phyloP scores from a whole-genome alignment of 2,113 vertebrate species.

The Callipepla squamata region DNA sequence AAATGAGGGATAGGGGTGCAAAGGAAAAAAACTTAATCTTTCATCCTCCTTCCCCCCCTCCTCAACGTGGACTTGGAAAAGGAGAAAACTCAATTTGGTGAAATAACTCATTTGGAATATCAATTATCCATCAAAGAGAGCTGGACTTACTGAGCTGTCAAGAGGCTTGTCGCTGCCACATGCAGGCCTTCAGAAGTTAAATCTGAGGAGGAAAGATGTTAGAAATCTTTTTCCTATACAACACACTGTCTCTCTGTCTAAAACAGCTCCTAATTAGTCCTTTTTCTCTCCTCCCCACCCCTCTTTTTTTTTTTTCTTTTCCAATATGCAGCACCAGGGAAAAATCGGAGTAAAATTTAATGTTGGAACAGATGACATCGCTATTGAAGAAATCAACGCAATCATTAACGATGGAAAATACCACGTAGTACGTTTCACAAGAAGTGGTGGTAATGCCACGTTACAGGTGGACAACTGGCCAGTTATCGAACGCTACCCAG shows the following conservation, averaged over 20 bases:
- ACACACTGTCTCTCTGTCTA: background rate
- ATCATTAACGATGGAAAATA: conserved; percentile 99
- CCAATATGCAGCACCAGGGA: conserved; percentile 87
- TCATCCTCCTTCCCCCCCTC: background rate
- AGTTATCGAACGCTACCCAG: conserved; percentile 96
- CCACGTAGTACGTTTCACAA: conserved; percentile 97
- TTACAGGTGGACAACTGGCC: conserved; percentile 99
- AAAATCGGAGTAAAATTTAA: conserved; percentile 98
- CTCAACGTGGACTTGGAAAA: background rate
- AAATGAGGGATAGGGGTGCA: background rate
- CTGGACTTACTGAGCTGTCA: conserved; percentile 14
- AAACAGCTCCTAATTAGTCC: conserved; percentile 38
- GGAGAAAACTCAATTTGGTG: background rate
- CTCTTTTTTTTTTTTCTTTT: background rate
- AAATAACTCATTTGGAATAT: conserved; percentile 48
- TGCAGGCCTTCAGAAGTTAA: conserved; percentile 36
- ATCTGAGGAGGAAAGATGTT: conserved; percentile 2
- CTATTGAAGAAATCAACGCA: conserved; percentile 95
- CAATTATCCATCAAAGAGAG: conserved; percentile 54
- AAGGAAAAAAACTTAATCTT: background rate
- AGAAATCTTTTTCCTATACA: background rate
- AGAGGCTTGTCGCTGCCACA: conserved; percentile 18
- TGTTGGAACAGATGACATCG: conserved; percentile 98
- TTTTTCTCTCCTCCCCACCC: background rate
- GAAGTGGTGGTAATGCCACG: conserved; percentile 98